A percentile compares a stretch with the other conserved stretches of the same genome.
Conservation (phyloP, 1,140 invertebrate species). For the Trigoniulus corallinus region DNA sequence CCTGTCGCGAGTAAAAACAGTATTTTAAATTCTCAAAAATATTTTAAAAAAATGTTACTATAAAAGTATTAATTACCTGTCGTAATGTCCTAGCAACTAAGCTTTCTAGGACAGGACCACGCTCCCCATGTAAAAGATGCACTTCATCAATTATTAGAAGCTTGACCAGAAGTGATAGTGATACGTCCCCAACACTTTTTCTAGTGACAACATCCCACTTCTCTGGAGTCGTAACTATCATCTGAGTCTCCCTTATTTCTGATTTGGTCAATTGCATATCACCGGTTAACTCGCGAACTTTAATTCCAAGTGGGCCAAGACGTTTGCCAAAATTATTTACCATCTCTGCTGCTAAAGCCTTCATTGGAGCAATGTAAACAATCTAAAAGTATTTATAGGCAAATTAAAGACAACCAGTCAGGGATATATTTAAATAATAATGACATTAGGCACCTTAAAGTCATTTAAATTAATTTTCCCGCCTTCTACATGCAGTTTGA, state of each 20-base stretch:
- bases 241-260: slow-evolving; percentile 91
- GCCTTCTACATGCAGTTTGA: slow-evolving; percentile 64
- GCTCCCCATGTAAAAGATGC: slow-evolving; percentile 88
- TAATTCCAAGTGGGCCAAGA: slow-evolving; percentile 54
- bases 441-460: slow-evolving; percentile 66
- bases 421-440: too few relatives aligned
- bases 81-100: slow-evolving; percentile 87
- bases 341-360: slow-evolving; percentile 97
- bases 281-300: slow-evolving; percentile 85
- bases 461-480: slow-evolving; percentile 70
- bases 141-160: slow-evolving; percentile 98
- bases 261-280: slow-evolving; percentile 94
- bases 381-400: slow-evolving; percentile 54
- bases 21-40: neutral
- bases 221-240: slow-evolving; percentile 96
- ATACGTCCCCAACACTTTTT: slow-evolving; percentile 77
- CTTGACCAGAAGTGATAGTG: slow-evolving; percentile 74
- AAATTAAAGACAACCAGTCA: too few relatives aligned
- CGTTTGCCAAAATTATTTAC: slow-evolving; percentile 79
- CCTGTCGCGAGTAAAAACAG: slow-evolving; percentile 34
- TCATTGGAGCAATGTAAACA: slow-evolving; percentile 98
- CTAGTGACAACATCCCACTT: slow-evolving; percentile 99
- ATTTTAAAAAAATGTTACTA: neutral
- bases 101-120: slow-evolving; percentile 94
- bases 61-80: slow-evolving; percentile 42